Evolutionary conservation across 23 tunicate species (phyloP), one percentile per base, ranked within the genome.

Genomic region (Diplosoma virens): DNA sequence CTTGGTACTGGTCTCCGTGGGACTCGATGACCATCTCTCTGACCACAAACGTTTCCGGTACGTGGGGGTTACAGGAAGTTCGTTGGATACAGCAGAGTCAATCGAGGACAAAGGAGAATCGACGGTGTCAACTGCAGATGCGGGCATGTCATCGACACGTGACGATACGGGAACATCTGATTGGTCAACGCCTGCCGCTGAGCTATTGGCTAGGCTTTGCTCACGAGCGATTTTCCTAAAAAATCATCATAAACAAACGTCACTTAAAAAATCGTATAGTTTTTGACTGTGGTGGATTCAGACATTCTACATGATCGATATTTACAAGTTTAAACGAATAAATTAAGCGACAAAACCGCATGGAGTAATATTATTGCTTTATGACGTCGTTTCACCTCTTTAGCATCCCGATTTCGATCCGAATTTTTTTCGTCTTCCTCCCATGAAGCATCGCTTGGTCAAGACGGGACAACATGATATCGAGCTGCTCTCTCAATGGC

Each of bases 371-470:
- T n/a, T n/a, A n/a, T n/a, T n/a, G n/a, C n/a, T n/a, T n/a, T n/a
- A n/a, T n/a, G n/a, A n/a, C n/a, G n/a, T n/a, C n/a, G n/a, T n/a
- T n/a, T n/a, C 25, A 92, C 97, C 97, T 79, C 67, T 84, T 80
- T 3, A 92, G 34, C 17, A 22, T 67, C 23, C 41, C 30, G 4
- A 92, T 76, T 30, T 92, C 87, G 11, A 59, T 50, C 35, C 84
- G 56, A 20, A 85, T 58, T 59, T 92, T 92, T 32, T 73, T 80
- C 25, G 92, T 81, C 47, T 92, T 92, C 3, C 50, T 53, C 9
- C 58, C 65, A 30, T 73, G 82, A 1, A 84, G 76, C 20, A 75
- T 68, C 26, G 90, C 87, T 4, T 69, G 63, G 36, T 92, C 97
- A 21, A 81, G 79, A 17, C 79, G 66, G 16, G 75, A 87, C 36